phyloP scores from a whole-genome alignment of 2,797 vertebrate genomes.

The Lophius americanus region DNA sequence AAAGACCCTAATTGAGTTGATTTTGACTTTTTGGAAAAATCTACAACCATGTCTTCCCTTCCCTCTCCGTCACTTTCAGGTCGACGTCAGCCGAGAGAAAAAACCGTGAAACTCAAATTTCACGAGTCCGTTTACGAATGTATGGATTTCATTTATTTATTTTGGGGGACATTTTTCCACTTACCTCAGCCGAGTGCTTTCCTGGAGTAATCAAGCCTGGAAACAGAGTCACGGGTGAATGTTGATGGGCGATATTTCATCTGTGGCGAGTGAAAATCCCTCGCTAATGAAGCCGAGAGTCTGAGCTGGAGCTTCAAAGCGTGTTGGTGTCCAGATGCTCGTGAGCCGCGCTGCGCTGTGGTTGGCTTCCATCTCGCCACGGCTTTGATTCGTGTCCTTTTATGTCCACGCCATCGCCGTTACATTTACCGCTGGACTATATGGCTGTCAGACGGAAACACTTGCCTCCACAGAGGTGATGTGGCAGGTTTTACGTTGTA shows the following conservation, averaged over 20 bases:
- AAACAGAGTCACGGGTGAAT: slow-evolving; percentile 45
- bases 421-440: slow-evolving; percentile 18
- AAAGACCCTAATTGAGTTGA: no score
- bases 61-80: no score
- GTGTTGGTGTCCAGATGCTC: slow-evolving; percentile 21
- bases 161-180: slow-evolving; percentile 30
- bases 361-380: slow-evolving; percentile 18
- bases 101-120: no score
- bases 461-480: not conserved
- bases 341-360: slow-evolving; percentile 16
- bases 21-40: no score
- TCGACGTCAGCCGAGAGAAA: no score
- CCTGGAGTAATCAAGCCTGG: slow-evolving; percentile 37
- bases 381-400: slow-evolving; percentile 27
- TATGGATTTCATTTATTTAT: no score
- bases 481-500: not conserved
- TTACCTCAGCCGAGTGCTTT: slow-evolving; percentile 27
- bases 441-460: slow-evolving; percentile 3
- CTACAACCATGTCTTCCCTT: no score
- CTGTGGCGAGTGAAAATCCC: slow-evolving; percentile 56
- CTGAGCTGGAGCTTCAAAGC: slow-evolving; percentile 43
- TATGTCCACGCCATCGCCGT: slow-evolving; percentile 12
- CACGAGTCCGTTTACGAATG: no score
- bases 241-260: slow-evolving; percentile 55
- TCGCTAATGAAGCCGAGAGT: slow-evolving; percentile 42